These are phyloP conservation scores for Megamerina dolium DNA, from an alignment of 2,888 invertebrate species.

Conservation along the genomic window DNA sequence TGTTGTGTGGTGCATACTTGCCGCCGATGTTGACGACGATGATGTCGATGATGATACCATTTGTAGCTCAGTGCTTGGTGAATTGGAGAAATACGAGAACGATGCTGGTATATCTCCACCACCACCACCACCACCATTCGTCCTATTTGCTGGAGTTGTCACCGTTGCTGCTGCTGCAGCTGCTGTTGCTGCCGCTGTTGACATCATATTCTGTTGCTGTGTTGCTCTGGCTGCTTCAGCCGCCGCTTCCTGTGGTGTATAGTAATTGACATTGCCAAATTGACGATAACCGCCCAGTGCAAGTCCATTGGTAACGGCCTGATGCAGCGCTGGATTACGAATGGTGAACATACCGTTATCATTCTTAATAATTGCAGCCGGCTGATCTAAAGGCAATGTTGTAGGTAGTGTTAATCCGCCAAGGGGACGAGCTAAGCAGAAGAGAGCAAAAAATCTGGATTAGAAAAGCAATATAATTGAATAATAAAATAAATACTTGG, in stretches of 20 bases:
- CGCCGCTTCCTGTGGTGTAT: constrained; percentile 43
- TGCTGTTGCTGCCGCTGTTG: too few species aligned
- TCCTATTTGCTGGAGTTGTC: constrained; percentile 4
- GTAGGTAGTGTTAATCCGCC: constrained; percentile 30
- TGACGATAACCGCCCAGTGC: constrained; percentile 42
- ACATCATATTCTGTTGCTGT: too few species aligned
- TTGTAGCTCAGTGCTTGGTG: constrained; percentile 6
- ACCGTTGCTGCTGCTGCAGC: constrained; percentile 13
- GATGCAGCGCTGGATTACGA: constrained; percentile 59
- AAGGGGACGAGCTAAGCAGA: constrained; percentile 25
- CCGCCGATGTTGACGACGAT: constrained; percentile 13
- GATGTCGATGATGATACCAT: constrained; percentile 23
- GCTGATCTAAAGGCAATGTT: constrained; percentile 50
- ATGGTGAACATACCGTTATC: constrained; percentile 81
- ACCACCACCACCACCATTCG: constrained; percentile 11
- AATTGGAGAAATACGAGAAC: constrained; percentile 39
- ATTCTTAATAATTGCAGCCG: constrained; percentile 63
- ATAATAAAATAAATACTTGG: constrained; percentile 24
- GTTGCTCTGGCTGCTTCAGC: constrained; percentile 39
- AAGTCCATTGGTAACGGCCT: constrained; percentile 45
- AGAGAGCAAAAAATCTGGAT: constrained; percentile 3
- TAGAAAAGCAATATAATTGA: too few species aligned
- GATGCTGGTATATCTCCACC: constrained; percentile 21
- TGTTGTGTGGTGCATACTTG: constrained; percentile 15
- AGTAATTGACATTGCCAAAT: constrained; percentile 43